Base-by-base conservation (phyloP, 1,140 invertebrate species). In the Nephila pilipes region DNA sequence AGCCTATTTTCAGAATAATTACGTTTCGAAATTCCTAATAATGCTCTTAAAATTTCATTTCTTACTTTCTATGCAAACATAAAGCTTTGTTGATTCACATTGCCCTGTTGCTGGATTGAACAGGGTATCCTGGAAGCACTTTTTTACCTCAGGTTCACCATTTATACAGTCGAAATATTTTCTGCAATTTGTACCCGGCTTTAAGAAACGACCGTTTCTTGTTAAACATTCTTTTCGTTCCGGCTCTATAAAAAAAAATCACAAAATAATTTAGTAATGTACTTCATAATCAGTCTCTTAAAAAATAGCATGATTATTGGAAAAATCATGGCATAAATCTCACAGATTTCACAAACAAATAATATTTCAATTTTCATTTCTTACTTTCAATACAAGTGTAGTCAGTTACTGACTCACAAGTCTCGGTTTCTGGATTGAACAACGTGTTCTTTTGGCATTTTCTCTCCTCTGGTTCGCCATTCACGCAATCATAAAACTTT, bases 101-200 rank as follows among this genome's bases (percentile, higher is more conserved):
- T 93, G 85, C 57, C 69, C 79, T 25, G 20, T 29, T 14, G 10
- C 8, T 16, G 46, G 65, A 32, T 93, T 36, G 55, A 93, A 93
- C 1, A 89, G 36, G 14, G 25, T 29, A 22, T 60, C 79, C n/a
- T 20, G 1, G 0, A 36, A 8, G 10, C 92, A 93, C 18, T 54
- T 93, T n/a, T 85, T 93, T 22, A 36, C 57, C 1, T 54, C 69
- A 22, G 87, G 75, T 57, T 55, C 10, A 8, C 79, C 79, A 69
- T 89, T 83, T 25, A 38, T 57, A n/a, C 92, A 93, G 2, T 83
- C n/a, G 22, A 81, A 93, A 57, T 83, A 93, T 5, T 54, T n/a
- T 32, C 55, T 79, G 87, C 92, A 93, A 16, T 25, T 57, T 22
- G 75, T 83, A 1, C 58, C 65, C 1, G 81, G 75, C 54, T 89